Base-by-base conservation (phyloP, 2,888 invertebrate species). In the Callosobruchus maculatus region DNA sequence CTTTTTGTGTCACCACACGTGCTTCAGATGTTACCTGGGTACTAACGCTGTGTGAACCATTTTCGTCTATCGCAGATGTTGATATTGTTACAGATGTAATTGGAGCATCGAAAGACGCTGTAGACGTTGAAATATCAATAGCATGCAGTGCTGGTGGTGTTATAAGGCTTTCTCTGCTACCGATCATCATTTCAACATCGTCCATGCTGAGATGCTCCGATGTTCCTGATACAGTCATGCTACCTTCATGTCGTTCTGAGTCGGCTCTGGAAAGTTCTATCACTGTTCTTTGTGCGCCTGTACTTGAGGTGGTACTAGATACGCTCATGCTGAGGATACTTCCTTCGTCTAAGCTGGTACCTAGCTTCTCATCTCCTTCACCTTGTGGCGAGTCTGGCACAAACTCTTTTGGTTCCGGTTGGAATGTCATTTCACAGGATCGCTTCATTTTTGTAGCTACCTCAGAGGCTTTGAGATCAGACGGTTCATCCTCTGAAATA, bases 401-500 rank as follows among this genome's bases (percentile, higher is more conserved):
- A 68, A 86, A 77, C 22, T 83, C 82, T 81, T 89, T 89, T 3
- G 88, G 86, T 77, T 90, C 90, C 2, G 94, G 94, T 80, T 92
- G 93, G 84, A 96, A 96, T 75, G 95, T 93, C 96, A 96, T 96
- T 88, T 96, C 96, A 80, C 94, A 93, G 0, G 96, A 96, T 75
- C 96, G 89, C 84, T 96, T 96, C 96, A 96, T 96, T 84, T 89
- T 88, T 13, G 92, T 92, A 26, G 91, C 89, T n/a, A 90, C 87
- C 72, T 91, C 91, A 80, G 91, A 91, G 69, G 87, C 84, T 69
- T 80, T 79, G 70, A 86, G 84, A 68, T 86, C 84, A 79, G 87
- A 87, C 49, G 87, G 85, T 75, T 90, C 90, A 75, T 91, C 90
- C 70, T 89, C 90, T 20, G 90, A 90, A 18, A 88, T 87, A 78